Conservation (phyloP, 2,888 invertebrate genomes). For the Drosophila parthenogenetica region DNA sequence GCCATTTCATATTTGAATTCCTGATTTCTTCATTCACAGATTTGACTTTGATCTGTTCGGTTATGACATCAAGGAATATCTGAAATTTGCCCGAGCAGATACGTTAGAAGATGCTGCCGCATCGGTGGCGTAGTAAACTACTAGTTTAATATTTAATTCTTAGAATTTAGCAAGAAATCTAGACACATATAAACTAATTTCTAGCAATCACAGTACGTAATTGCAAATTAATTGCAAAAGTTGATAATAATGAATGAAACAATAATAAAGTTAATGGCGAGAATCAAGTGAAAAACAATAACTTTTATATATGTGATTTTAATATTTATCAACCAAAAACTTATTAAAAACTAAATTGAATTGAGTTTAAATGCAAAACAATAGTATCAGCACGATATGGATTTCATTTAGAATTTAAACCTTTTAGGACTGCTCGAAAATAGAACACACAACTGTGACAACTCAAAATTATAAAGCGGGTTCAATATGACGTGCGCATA, state of each 20-base stretch:
- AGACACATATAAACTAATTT: slow-evolving; percentile 59
- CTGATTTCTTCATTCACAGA: slow-evolving; percentile 85
- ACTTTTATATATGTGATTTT: background rate
- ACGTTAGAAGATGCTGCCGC: slow-evolving; percentile 39
- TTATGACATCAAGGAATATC: slow-evolving; percentile 90
- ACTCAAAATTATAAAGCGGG: no score
- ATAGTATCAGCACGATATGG: no score
- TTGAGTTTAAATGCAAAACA: slow-evolving; percentile 40
- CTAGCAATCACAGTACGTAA: slow-evolving; percentile 77
- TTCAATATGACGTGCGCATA: no score
- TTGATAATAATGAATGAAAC: slow-evolving; percentile 76
- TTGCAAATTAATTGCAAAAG: slow-evolving; percentile 76
- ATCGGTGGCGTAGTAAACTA: slow-evolving; percentile 53
- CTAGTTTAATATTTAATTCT: slow-evolving; percentile 38
- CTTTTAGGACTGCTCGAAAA: no score
- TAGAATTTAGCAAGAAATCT: slow-evolving; percentile 58
- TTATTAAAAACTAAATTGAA: slow-evolving; percentile 16
- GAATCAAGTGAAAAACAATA: background rate
- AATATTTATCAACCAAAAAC: background rate
- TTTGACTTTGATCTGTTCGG: slow-evolving; percentile 95
- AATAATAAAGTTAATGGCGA: slow-evolving; percentile 61
- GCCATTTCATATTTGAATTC: no score
- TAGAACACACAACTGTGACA: no score
- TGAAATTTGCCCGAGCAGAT: slow-evolving; percentile 85
- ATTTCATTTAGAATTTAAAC: no score